Evolutionary conservation across 2,888 invertebrate genomes (phyloP), one percentile per base, ranked within the genome.

Genomic region (Netelia virgata): DNA sequence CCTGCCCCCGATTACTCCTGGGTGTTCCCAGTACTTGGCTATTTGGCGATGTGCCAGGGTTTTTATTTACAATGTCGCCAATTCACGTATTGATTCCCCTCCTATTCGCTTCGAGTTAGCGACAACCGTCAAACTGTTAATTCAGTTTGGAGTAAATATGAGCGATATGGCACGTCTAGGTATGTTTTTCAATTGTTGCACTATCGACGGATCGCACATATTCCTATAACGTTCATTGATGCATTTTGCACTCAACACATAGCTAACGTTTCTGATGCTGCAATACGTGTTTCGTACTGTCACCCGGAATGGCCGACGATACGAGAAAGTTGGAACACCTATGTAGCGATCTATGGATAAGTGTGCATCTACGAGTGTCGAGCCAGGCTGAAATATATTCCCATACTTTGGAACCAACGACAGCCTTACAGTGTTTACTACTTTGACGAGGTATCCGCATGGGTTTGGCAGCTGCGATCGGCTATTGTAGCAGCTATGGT

Each of bases 231-330:
- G 28, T 50, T 64, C 41, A 20, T 64, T 50, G 16, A 43, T 70
- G 53, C 63, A 55, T 50, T 75, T 69, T 82, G 77, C 78, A 78
- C 78, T 84, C 70, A 84, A 78, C 82, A 74, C 82, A 75, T 78
- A 70, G 78, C 78, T 64, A 41, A 70, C 74, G 82, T 74, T 66
- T 64, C 68, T 64, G 53, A 64, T 57, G 74, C 64, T 69, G 41
- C 28, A 50, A 69, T 69, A 73, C 43, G 69, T 73, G 77, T 57
- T 64, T 74, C 23, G 77, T 63, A 70, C 64, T 20, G 68, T 57
- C 57, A 63, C 55, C 50, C 41, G 53, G 41, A 55, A 74, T 70
- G 57, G 53, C 64, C 53, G 68, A 55, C 57, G 1, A 0, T 9
- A 1, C 47, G 14, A 9, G 10, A 47, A 47, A 2, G 10, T 47